A percentile compares a stretch with the other conserved stretches of the same genome.
phyloP scores from a whole-genome alignment of 2,888 invertebrate genomes.

The Ormyrus rosae region DNA sequence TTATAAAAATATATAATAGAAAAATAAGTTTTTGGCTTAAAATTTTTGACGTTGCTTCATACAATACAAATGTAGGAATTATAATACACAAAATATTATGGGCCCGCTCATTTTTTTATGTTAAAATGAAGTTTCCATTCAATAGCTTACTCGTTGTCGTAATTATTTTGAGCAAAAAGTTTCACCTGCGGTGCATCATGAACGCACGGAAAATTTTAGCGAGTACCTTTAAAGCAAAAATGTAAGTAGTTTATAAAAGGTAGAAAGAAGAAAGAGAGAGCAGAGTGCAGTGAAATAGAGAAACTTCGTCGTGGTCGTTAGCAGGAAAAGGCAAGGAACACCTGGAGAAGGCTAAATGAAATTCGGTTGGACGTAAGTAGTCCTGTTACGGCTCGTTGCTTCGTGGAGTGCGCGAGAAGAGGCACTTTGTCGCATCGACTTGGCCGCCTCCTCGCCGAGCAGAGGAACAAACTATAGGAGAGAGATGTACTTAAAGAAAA shows the following conservation, averaged over 20 bases:
- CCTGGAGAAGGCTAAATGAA: slow-evolving; percentile 8
- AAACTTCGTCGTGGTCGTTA: not conserved
- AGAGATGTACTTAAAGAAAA: slow-evolving; percentile 54
- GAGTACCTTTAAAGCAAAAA: slow-evolving; percentile 32
- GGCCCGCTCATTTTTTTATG: too few relatives aligned
- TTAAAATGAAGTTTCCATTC: too few relatives aligned
- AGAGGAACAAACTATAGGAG: slow-evolving; percentile 6
- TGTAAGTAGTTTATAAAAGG: slow-evolving; percentile 33
- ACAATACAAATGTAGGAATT: too few relatives aligned
- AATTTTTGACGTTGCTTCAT: too few relatives aligned
- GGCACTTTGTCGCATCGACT: slow-evolving; percentile 60
- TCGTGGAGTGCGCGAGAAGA: slow-evolving; percentile 42
- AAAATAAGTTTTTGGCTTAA: too few relatives aligned
- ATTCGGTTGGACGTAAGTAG: slow-evolving; percentile 53
- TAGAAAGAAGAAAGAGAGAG: not conserved
- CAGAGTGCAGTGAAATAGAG: slow-evolving; percentile 16
- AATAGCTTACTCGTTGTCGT: not conserved
- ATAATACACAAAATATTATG: too few relatives aligned
- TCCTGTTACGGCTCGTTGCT: slow-evolving; percentile 53
- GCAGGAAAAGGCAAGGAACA: not conserved
- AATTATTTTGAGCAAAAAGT: slow-evolving; percentile 25
- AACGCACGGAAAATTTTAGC: not conserved
- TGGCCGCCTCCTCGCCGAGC: slow-evolving; percentile 54
- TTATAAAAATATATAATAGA: too few relatives aligned
- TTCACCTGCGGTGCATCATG: not conserved